phyloP scores from a whole-genome alignment of 2,888 invertebrate species.

The Polydrusus cervinus region DNA sequence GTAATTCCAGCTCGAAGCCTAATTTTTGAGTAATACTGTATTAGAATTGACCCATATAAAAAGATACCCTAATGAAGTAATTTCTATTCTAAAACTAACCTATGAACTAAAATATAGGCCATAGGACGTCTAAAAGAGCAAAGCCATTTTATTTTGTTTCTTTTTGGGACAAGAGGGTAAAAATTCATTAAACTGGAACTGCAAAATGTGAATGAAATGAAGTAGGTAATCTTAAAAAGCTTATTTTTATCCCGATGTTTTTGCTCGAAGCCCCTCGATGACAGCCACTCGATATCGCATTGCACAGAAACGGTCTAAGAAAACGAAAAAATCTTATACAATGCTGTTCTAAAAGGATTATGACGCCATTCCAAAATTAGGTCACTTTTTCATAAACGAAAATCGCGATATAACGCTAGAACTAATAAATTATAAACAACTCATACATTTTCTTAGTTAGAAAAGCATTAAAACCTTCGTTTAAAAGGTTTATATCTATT shows the following conservation, averaged over 20 bases:
- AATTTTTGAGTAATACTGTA: constrained; percentile 19
- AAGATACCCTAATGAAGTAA: constrained; percentile 15
- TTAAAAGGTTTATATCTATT: no score
- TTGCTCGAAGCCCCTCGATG: constrained; percentile 19
- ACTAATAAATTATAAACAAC: no score
- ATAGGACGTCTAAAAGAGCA: constrained; percentile 18
- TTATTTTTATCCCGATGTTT: constrained; percentile 40
- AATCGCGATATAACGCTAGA: no score
- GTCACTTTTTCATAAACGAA: not conserved
- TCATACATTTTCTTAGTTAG: no score
- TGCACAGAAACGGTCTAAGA: constrained; percentile 8
- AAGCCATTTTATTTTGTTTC: constrained; percentile 36
- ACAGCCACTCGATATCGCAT: constrained; percentile 29
- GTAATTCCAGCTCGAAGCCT: constrained; percentile 8
- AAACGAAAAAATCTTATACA: constrained; percentile 8
- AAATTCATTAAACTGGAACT: constrained; percentile 33
- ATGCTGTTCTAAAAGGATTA: not conserved
- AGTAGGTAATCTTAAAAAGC: constrained; percentile 38
- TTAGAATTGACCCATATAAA: constrained; percentile 21
- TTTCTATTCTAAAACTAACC: constrained; percentile 24
- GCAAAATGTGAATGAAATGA: constrained; percentile 38
- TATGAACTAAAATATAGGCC: constrained; percentile 25
- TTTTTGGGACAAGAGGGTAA: constrained; percentile 30
- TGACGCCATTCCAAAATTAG: not conserved
- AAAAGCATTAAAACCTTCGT: no score